phyloP scores from a whole-genome alignment of 2,113 vertebrate genomes.

The Todiramphus saurophagus region DNA sequence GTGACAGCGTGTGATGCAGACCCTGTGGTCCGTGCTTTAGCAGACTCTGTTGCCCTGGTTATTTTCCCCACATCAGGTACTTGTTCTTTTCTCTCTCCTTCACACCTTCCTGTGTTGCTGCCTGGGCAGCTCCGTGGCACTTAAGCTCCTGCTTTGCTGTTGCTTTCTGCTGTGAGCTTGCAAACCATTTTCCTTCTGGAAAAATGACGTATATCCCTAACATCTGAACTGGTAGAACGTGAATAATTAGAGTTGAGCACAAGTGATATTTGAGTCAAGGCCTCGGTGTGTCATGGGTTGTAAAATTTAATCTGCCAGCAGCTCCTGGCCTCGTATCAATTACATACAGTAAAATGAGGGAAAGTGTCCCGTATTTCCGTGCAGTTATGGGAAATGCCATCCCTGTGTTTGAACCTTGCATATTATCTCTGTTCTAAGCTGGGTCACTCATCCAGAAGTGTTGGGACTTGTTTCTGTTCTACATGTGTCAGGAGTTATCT shows the following conservation, averaged over 20 bases:
- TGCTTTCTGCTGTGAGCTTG: background rate
- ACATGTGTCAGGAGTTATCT: background rate
- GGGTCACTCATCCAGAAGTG: background rate
- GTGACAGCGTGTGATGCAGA: accelerated
- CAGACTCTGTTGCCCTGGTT: background rate
- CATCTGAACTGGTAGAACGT: background rate
- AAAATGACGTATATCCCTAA: background rate
- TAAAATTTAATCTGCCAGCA: slow-evolving; percentile 48
- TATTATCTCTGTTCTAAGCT: background rate
- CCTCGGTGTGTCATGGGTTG: slow-evolving; percentile 23
- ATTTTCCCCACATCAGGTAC: background rate
- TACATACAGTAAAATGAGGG: slow-evolving; percentile 28
- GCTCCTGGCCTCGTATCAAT: slow-evolving; percentile 42
- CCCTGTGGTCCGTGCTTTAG: accelerated
- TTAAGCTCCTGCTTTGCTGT: background rate
- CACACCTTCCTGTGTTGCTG: background rate
- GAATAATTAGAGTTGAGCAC: slow-evolving; percentile 10
- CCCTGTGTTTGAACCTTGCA: background rate
- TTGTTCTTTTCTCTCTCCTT: background rate
- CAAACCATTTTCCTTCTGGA: background rate
- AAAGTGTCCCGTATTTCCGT: background rate
- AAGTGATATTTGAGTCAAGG: slow-evolving; percentile 26
- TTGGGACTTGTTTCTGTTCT: background rate
- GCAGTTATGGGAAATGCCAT: background rate
- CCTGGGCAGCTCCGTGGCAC: background rate